A percentile compares a stretch with the other conserved stretches of the same genome.
These are phyloP conservation scores for Deroplatys truncata DNA, from an alignment of 2,888 invertebrate genomes.

Conservation along the genomic window DNA sequence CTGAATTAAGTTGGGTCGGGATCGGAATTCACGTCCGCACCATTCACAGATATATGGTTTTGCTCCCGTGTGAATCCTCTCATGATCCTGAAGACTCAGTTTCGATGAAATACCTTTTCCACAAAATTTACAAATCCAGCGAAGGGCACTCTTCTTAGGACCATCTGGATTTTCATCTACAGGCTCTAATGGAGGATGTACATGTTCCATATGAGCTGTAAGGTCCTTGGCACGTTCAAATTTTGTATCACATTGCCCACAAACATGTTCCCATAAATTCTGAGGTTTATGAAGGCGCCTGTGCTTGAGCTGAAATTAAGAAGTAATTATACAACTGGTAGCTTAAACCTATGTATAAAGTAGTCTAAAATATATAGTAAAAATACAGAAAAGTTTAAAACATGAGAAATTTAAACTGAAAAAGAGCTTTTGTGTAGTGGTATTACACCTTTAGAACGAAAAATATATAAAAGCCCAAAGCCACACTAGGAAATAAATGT, in stretches of 20 bases:
- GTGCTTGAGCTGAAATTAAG: slow-evolving; percentile 17
- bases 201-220: slow-evolving; percentile 1
- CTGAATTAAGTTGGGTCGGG: slow-evolving; percentile 34
- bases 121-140: slow-evolving; percentile 34
- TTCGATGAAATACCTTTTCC: slow-evolving; percentile 34
- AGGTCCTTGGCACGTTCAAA: slow-evolving; percentile 19
- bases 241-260: slow-evolving; percentile 2
- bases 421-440: no score
- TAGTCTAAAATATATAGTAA: background rate
- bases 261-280: slow-evolving; percentile 17
- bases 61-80: slow-evolving; percentile 34
- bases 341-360: background rate
- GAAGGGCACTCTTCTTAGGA: background rate
- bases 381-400: background rate
- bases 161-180: background rate
- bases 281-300: slow-evolving; percentile 17
- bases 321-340: background rate
- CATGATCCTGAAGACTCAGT: slow-evolving; percentile 33
- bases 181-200: background rate
- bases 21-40: slow-evolving; percentile 34
- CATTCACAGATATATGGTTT: slow-evolving; percentile 35
- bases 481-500: no score
- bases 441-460: no score
- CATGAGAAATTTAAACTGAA: no score
- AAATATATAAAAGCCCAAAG: no score